Evolutionary conservation across 2,113 vertebrate genomes (phyloP).

Genomic region (Cacatua alba): DNA sequence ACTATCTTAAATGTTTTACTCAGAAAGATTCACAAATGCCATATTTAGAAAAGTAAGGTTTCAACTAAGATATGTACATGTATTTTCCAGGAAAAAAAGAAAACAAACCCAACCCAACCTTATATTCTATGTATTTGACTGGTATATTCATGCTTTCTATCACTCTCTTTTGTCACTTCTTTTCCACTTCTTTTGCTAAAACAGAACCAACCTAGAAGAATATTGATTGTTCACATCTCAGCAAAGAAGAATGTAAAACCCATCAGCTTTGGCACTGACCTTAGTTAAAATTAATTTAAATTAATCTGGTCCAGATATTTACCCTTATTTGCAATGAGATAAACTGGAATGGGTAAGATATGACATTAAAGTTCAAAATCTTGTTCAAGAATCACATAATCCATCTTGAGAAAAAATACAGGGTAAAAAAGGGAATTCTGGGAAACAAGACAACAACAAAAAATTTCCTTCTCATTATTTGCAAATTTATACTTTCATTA

Average conservation of each 20-base stretch:
- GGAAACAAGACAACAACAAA: not conserved
- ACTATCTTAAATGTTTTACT: not conserved
- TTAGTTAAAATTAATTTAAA: not conserved
- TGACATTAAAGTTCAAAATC: conserved; percentile 21
- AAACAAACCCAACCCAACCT: too few species aligned
- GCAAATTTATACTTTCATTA: not conserved
- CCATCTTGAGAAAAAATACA: not conserved
- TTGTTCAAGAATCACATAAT: conserved; percentile 13
- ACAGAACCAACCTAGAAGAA: not conserved
- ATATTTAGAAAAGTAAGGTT: not conserved
- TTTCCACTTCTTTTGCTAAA: not conserved
- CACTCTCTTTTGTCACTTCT: not conserved
- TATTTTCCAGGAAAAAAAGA: not conserved
- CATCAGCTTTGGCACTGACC: not conserved
- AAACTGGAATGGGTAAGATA: conserved; percentile 41
- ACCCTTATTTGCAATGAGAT: conserved; percentile 50
- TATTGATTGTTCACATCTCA: not conserved
- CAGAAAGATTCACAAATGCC: not conserved
- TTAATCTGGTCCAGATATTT: conserved; percentile 54
- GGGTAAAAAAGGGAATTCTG: not conserved
- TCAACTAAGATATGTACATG: not conserved
- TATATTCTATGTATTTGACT: not conserved
- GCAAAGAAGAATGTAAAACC: not conserved
- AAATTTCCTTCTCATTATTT: conserved; percentile 37
- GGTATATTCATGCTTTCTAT: not conserved